phyloP scores from a whole-genome alignment of 2,888 invertebrate genomes.

The Horisme vitalbata region DNA sequence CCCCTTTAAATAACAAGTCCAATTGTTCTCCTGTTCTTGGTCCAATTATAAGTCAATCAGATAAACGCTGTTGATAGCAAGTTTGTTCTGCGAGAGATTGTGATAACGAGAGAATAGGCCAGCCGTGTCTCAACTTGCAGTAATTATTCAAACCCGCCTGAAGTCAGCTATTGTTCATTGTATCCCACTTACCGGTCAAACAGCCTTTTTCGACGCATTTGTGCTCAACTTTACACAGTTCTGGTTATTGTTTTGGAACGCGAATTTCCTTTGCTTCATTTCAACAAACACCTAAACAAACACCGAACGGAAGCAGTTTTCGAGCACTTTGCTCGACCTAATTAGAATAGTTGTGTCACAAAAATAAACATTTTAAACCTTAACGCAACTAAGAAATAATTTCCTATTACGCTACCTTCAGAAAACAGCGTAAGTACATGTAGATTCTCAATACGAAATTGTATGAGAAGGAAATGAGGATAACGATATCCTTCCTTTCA shows the following conservation, averaged over 20 bases:
- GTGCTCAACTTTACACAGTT: slow-evolving; percentile 36
- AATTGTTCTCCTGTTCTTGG: slow-evolving; percentile 32
- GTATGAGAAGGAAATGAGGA: slow-evolving; percentile 24
- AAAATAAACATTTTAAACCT: slow-evolving; percentile 1
- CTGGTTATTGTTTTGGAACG: slow-evolving; percentile 35
- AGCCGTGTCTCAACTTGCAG: slow-evolving; percentile 35
- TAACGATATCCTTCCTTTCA: slow-evolving; percentile 31
- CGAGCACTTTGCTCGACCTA: slow-evolving; percentile 11
- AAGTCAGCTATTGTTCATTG: slow-evolving; percentile 46
- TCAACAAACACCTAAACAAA: slow-evolving; percentile 30
- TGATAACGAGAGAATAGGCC: slow-evolving; percentile 39
- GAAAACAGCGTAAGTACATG: slow-evolving; percentile 18
- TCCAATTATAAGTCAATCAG: slow-evolving; percentile 33
- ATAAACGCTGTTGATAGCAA: slow-evolving; percentile 30
- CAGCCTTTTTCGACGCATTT: slow-evolving; percentile 40
- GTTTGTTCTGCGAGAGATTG: slow-evolving; percentile 33
- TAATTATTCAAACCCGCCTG: slow-evolving; percentile 50
- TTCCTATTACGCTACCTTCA: slow-evolving; percentile 2
- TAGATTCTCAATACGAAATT: slow-evolving; percentile 36
- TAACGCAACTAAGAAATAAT: slow-evolving; percentile 7
- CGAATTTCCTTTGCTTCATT: slow-evolving; percentile 30
- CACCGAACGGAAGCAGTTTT: slow-evolving; percentile 17
- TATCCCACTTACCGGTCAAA: slow-evolving; percentile 40
- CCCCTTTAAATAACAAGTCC: slow-evolving; percentile 23
- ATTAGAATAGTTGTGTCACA: slow-evolving; percentile 9